These are phyloP conservation scores for Drosophila carrolli DNA, from an alignment of 1,140 invertebrate species.

Conservation along the genomic window DNA sequence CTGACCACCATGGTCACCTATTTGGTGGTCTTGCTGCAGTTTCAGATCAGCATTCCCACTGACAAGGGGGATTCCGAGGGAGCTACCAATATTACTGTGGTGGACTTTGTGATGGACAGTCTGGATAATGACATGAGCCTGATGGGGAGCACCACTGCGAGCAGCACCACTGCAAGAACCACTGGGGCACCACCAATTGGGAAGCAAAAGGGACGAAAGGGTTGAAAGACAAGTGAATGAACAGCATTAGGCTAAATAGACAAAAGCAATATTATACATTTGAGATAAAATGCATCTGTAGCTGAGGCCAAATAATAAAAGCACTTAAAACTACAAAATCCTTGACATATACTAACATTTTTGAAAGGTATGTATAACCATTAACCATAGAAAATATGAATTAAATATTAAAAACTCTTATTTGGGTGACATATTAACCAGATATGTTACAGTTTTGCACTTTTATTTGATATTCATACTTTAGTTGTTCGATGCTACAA, in stretches of 20 bases:
- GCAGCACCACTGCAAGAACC: conserved; percentile 24
- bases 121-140: conserved; percentile 68
- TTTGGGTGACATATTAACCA: neutral
- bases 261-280: neutral
- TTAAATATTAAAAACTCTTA: too few relatives aligned
- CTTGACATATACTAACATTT: neutral
- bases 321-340: conserved; percentile 6
- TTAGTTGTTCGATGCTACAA: conserved; percentile 8
- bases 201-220: conserved; percentile 48
- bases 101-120: conserved; percentile 65
- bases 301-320: conserved; percentile 31
- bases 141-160: conserved; percentile 23
- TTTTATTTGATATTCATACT: conserved; percentile 17
- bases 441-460: too few relatives aligned
- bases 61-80: conserved; percentile 55
- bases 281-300: conserved; percentile 16
- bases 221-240: conserved; percentile 33
- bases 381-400: too few relatives aligned
- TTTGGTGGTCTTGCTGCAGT: conserved; percentile 88
- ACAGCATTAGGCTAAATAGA: conserved; percentile 5
- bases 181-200: conserved; percentile 23
- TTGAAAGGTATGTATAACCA: neutral
- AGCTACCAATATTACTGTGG: conserved; percentile 55
- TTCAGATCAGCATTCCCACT: conserved; percentile 89
- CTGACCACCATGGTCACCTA: conserved; percentile 90